phyloP scores from a whole-genome alignment of 2,888 invertebrate species.

The Villa cingulata region DNA sequence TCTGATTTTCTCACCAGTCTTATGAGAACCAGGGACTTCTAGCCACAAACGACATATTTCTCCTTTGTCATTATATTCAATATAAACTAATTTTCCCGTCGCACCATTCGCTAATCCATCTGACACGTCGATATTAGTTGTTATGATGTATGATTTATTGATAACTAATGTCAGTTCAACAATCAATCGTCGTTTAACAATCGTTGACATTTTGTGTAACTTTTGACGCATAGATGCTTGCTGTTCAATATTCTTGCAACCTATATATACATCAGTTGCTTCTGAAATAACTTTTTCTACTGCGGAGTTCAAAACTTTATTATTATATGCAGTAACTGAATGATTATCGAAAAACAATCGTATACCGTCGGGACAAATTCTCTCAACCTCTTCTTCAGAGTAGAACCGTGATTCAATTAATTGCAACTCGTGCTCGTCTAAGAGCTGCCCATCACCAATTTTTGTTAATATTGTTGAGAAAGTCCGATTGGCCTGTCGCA shows the following conservation, averaged over 20 bases:
- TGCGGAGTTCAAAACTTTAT: constrained; percentile 4
- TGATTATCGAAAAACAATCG: constrained; percentile 15
- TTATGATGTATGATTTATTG: constrained; percentile 18
- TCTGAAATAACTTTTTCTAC: constrained; percentile 10
- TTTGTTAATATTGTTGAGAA: constrained; percentile 22
- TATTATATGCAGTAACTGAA: constrained; percentile 10
- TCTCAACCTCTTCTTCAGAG: constrained; percentile 14
- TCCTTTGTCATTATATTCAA: too few relatives aligned
- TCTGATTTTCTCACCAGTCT: constrained; percentile 10
- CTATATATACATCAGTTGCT: constrained; percentile 10
- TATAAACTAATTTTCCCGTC: too few relatives aligned
- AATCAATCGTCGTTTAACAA: constrained; percentile 22
- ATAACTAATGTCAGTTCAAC: constrained; percentile 16
- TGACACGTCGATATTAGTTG: too few relatives aligned
- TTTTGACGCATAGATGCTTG: too few relatives aligned
- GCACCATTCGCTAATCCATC: too few relatives aligned
- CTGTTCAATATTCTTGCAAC: too few relatives aligned
- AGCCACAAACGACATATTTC: too few relatives aligned
- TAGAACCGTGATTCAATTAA: constrained; percentile 14
- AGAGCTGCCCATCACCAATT: constrained; percentile 11
- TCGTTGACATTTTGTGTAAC: too few relatives aligned
- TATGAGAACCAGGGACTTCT: constrained; percentile 6
- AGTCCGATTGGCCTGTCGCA: constrained; percentile 21
- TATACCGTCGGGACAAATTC: constrained; percentile 17
- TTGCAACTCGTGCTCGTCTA: constrained; percentile 15